Percentiles rank a stretch among this genome's conserved stretches.
Evolutionary conservation across 2,888 invertebrate species (phyloP).

Genomic region (Malthinus flaveolus): DNA sequence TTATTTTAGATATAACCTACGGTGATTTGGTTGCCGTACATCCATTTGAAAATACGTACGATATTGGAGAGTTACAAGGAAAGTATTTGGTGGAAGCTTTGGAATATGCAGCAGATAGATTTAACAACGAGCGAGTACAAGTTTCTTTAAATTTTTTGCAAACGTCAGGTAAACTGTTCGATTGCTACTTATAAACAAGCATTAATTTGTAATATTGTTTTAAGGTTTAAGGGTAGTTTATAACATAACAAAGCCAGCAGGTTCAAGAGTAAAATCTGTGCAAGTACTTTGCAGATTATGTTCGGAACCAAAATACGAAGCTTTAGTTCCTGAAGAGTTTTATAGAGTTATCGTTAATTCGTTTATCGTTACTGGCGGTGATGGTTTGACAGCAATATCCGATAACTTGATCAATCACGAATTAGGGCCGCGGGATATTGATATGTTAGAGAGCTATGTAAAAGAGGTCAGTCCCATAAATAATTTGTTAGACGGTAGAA

Average conservation of each 20-base stretch:
- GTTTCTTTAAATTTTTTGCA: constrained; percentile 61
- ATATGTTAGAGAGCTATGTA: constrained; percentile 59
- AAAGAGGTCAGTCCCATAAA: constrained; percentile 55
- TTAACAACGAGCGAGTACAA: constrained; percentile 40
- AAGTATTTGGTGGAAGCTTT: constrained; percentile 43
- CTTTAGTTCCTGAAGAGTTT: constrained; percentile 58
- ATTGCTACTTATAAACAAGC: not conserved
- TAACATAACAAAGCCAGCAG: constrained; percentile 62
- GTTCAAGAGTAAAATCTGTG: constrained; percentile 62
- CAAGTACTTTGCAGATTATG: constrained; percentile 66
- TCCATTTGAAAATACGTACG: constrained; percentile 78
- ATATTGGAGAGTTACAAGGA: constrained; percentile 44
- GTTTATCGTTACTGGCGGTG: constrained; percentile 69
- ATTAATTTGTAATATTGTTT: not conserved
- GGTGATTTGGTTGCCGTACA: constrained; percentile 69
- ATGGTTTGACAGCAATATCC: constrained; percentile 61
- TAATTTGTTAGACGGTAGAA: not conserved
- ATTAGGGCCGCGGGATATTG: constrained; percentile 59
- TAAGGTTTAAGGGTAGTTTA: constrained; percentile 64
- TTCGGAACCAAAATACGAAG: constrained; percentile 63
- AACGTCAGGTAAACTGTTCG: constrained; percentile 57
- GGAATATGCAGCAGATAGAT: constrained; percentile 59
- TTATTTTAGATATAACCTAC: constrained; percentile 66
- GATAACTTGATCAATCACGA: constrained; percentile 57
- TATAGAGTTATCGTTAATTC: constrained; percentile 67